Percentiles rank a stretch among this genome's conserved stretches.
phyloP scores from a whole-genome alignment of 1,140 invertebrate species.

The Lucilia cuprina region DNA sequence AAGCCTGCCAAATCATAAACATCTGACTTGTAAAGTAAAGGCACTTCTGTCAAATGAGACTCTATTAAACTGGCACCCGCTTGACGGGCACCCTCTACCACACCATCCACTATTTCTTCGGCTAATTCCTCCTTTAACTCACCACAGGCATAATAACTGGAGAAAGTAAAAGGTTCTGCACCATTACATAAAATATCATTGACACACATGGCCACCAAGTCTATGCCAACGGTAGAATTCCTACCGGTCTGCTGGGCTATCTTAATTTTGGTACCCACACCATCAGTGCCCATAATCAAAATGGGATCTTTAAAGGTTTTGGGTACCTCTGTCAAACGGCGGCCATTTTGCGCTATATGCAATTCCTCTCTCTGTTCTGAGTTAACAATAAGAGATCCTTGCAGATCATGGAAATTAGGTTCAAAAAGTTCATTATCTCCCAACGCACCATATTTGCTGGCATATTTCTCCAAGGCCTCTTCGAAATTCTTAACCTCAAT shows the following conservation, averaged over 20 bases:
- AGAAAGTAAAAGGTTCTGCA: conserved; percentile 91
- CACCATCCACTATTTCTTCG: conserved; percentile 77
- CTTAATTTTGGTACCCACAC: conserved; percentile 96
- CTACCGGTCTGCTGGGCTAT: conserved; percentile 81
- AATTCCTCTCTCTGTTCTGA: conserved; percentile 40
- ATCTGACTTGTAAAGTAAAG: conserved; percentile 85
- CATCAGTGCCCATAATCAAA: conserved; percentile 93
- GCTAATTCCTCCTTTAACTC: conserved; percentile 77
- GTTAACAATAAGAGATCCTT: background rate
- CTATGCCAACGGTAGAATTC: conserved; percentile 88
- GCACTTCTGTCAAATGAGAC: conserved; percentile 97
- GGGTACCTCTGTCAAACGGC: conserved; percentile 48
- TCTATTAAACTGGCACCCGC: conserved; percentile 89
- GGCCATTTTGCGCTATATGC: conserved; percentile 46
- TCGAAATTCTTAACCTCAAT: conserved; percentile 54
- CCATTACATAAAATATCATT: conserved; percentile 96
- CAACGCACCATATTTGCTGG: conserved; percentile 43
- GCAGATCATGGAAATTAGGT: conserved; percentile 27
- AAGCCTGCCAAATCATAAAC: conserved; percentile 97
- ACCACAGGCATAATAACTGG: conserved; percentile 95
- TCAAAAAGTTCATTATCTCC: conserved; percentile 37
- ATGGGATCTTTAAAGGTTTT: conserved; percentile 78
- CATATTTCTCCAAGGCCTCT: conserved; percentile 44
- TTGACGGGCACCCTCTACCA: conserved; percentile 82
- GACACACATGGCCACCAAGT: conserved; percentile 99